A percentile compares a stretch with the other conserved stretches of the same genome.
Conservation (phyloP, 2,888 invertebrate species). For the Lasioglossum marginatum region DNA sequence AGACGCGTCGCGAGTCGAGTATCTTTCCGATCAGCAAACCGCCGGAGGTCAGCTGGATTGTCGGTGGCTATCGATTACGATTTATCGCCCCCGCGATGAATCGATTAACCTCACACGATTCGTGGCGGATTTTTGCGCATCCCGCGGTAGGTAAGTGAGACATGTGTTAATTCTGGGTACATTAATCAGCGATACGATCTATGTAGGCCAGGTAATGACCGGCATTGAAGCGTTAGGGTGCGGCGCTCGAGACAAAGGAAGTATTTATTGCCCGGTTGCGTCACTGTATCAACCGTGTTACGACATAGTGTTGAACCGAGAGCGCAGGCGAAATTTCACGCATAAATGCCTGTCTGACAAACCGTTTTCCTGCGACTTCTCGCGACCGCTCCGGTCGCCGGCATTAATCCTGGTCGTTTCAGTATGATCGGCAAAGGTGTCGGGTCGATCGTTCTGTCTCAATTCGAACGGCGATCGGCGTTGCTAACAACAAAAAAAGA, state of each 20-base stretch:
- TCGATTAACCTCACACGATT: slow-evolving; percentile 56
- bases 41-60: neutral
- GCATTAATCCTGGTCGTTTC: slow-evolving; percentile 40
- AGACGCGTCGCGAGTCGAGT: neutral
- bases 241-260: slow-evolving; percentile 75
- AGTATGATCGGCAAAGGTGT: slow-evolving; percentile 23
- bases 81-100: slow-evolving; percentile 47
- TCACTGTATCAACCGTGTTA: slow-evolving; percentile 59
- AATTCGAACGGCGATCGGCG: slow-evolving; percentile 22
- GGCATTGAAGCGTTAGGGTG: slow-evolving; percentile 74
- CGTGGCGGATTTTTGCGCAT: slow-evolving; percentile 36
- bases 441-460: slow-evolving; percentile 25
- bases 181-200: slow-evolving; percentile 77
- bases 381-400: slow-evolving; percentile 9
- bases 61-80: slow-evolving; percentile 42
- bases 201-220: slow-evolving; percentile 77
- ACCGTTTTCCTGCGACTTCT: slow-evolving; percentile 51
- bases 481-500: slow-evolving; percentile 14
- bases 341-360: slow-evolving; percentile 56
- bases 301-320: slow-evolving; percentile 41
- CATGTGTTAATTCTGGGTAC: slow-evolving; percentile 72
- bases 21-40: slow-evolving; percentile 19
- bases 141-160: slow-evolving; percentile 47
- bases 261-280: slow-evolving; percentile 73
- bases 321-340: slow-evolving; percentile 59